Percentiles rank a stretch among this genome's conserved stretches.
These are phyloP conservation scores for Phodopus roborovskii DNA, from an alignment of 2,113 vertebrate genomes.

Conservation along the genomic window DNA sequence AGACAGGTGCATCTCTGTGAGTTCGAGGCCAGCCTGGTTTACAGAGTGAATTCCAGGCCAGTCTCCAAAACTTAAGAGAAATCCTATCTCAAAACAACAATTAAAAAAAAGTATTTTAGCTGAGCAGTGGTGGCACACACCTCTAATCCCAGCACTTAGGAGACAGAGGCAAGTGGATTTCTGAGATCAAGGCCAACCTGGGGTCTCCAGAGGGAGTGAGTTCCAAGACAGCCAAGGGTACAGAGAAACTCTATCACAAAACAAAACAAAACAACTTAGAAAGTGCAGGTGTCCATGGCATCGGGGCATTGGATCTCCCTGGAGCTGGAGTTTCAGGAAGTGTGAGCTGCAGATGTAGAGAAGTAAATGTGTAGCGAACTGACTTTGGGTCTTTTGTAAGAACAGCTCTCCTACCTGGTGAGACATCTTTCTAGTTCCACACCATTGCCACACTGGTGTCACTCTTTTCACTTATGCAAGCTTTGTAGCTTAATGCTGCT, in stretches of 20 bases:
- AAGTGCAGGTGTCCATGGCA: neutral
- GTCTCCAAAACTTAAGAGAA: neutral
- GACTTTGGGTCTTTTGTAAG: neutral
- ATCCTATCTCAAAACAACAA: too few relatives aligned
- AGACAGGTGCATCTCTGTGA: too few relatives aligned
- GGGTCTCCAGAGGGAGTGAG: neutral
- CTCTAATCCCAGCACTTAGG: neutral
- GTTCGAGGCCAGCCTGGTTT: neutral
- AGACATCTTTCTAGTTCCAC: neutral
- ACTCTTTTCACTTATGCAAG: neutral
- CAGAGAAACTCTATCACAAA: neutral
- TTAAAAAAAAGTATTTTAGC: neutral
- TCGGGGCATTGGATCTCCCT: neutral
- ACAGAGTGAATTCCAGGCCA: neutral
- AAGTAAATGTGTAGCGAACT: too few relatives aligned
- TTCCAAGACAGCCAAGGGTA: neutral
- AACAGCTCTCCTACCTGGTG: too few relatives aligned
- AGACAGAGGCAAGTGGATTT: neutral
- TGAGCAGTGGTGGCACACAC: neutral
- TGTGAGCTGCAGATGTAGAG: too few relatives aligned
- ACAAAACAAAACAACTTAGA: neutral
- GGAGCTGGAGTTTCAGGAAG: neutral
- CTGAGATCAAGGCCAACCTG: neutral
- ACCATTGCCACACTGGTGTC: neutral
- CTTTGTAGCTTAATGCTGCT: neutral